phyloP scores from a whole-genome alignment of 2,888 invertebrate species.

The Cacoxenus indagator region DNA sequence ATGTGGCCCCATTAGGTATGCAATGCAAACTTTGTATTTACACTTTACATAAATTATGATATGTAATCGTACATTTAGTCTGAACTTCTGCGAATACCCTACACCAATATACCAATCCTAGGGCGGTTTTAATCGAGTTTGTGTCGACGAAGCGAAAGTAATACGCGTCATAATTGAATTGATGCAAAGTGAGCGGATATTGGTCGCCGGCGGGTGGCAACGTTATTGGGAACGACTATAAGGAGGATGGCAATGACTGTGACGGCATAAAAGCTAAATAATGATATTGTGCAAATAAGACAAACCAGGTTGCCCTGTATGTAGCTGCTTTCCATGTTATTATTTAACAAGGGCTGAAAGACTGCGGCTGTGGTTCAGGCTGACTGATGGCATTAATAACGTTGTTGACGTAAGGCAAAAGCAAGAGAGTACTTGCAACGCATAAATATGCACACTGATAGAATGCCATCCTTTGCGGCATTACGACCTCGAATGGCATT shows the following conservation, averaged over 20 bases:
- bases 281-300: slow-evolving; percentile 20
- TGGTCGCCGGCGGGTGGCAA: neutral
- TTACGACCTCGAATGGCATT: neutral
- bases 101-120: neutral
- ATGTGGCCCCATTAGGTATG: slow-evolving; percentile 59
- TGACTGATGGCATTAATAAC: neutral
- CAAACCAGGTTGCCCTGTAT: neutral
- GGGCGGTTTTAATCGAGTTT: neutral
- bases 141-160: slow-evolving; percentile 14
- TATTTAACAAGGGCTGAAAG: neutral
- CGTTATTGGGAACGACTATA: neutral
- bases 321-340: neutral
- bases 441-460: neutral
- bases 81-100: neutral
- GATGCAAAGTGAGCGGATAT: neutral
- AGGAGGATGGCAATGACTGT: neutral
- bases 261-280: slow-evolving; percentile 11
- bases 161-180: slow-evolving; percentile 32
- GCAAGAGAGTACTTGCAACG: neutral
- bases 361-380: neutral
- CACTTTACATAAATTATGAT: slow-evolving; percentile 58
- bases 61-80: slow-evolving; percentile 37
- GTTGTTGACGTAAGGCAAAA: neutral
- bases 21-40: slow-evolving; percentile 56
- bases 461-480: neutral